phyloP scores from a whole-genome alignment of 2,888 invertebrate species.

The Heliconius erato region DNA sequence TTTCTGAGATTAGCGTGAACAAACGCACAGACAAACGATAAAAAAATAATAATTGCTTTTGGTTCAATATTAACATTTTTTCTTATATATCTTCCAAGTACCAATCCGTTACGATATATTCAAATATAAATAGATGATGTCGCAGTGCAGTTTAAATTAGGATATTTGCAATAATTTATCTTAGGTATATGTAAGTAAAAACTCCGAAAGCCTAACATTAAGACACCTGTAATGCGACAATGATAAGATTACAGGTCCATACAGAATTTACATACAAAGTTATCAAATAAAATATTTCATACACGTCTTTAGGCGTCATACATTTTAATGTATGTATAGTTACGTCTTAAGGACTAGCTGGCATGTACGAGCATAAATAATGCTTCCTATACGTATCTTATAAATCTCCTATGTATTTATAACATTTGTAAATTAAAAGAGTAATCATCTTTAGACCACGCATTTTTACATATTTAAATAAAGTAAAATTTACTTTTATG shows the following conservation, averaged over 20 bases:
- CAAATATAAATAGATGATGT: conserved; percentile 34
- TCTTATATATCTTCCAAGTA: too few species aligned
- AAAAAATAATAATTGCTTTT: too few species aligned
- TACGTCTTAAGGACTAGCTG: conserved; percentile 1
- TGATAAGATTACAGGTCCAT: conserved; percentile 48
- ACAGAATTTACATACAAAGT: conserved; percentile 7
- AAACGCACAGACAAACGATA: too few species aligned
- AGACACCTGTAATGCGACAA: conserved; percentile 46
- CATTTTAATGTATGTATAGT: conserved; percentile 4
- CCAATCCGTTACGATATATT: too few species aligned
- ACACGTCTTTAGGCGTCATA: not conserved
- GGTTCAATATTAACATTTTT: too few species aligned
- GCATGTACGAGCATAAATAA: not conserved
- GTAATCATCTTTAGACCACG: too few species aligned
- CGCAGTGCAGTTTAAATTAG: conserved; percentile 46
- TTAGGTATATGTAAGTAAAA: conserved; percentile 31
- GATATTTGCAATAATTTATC: conserved; percentile 35
- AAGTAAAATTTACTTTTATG: not conserved
- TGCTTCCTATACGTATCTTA: not conserved
- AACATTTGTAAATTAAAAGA: too few species aligned
- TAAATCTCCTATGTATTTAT: not conserved
- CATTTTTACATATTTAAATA: not conserved
- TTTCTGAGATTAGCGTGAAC: too few species aligned
- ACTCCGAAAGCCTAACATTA: conserved; percentile 39
- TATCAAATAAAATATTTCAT: conserved; percentile 38